Percentiles rank a stretch among this genome's conserved stretches.
Conservation (phyloP, 2,888 invertebrate species). For the Coleophora deauratella region DNA sequence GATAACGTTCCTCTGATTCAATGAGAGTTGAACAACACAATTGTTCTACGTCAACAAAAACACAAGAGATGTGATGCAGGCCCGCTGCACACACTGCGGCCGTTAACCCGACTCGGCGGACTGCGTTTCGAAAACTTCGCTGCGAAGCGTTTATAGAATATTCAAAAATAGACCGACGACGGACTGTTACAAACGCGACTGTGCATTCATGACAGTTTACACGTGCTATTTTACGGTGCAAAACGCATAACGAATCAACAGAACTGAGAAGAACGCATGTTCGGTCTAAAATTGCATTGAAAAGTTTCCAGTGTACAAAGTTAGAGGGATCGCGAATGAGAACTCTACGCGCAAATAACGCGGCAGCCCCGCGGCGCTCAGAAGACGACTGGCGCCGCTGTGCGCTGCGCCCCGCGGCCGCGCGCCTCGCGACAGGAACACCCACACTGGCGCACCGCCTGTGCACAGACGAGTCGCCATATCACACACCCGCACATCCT, state of each 20-base stretch:
- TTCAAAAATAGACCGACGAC: slow-evolving; percentile 68
- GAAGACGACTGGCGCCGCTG: slow-evolving; percentile 58
- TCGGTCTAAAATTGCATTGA: slow-evolving; percentile 49
- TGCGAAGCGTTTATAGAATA: slow-evolving; percentile 67
- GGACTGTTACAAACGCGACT: slow-evolving; percentile 41
- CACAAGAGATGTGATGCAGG: slow-evolving; percentile 64
- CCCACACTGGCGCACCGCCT: slow-evolving; percentile 39
- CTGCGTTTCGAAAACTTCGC: slow-evolving; percentile 72
- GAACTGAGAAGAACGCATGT: slow-evolving; percentile 36
- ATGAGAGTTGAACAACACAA: slow-evolving; percentile 55
- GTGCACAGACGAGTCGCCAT: slow-evolving; percentile 25
- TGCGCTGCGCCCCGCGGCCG: slow-evolving; percentile 28
- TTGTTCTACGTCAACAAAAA: slow-evolving; percentile 67
- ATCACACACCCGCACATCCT: slow-evolving; percentile 25
- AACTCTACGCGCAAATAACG: slow-evolving; percentile 49
- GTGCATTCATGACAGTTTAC: slow-evolving; percentile 33
- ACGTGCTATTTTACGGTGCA: slow-evolving; percentile 35
- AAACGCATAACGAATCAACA: slow-evolving; percentile 37
- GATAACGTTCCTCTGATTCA: slow-evolving; percentile 58
- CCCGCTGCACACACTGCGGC: slow-evolving; percentile 63
- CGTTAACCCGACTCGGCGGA: slow-evolving; percentile 66
- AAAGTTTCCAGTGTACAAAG: slow-evolving; percentile 73
- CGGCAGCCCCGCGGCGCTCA: slow-evolving; percentile 60
- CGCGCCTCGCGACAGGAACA: slow-evolving; percentile 51
- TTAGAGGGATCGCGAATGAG: slow-evolving; percentile 59